Percentiles rank a stretch among this genome's conserved stretches.
These are phyloP conservation scores for Hydrotaea cyrtoneurina DNA, from an alignment of 2,888 invertebrate species.

Conservation along the genomic window DNA sequence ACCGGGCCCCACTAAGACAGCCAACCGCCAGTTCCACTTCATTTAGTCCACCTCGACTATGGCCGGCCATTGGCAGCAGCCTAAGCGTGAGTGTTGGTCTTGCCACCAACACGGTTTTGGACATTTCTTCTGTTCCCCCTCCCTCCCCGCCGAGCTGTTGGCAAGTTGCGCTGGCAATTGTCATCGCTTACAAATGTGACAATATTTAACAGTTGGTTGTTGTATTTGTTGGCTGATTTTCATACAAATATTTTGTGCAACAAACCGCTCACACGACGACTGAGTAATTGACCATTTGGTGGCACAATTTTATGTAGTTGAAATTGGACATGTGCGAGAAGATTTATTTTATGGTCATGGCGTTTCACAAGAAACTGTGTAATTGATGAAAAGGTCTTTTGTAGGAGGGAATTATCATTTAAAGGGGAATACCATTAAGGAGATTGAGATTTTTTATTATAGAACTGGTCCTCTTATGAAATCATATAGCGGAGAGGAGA, in stretches of 20 bases:
- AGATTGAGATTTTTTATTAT: no score
- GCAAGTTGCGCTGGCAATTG: background rate
- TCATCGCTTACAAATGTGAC: constrained; percentile 49
- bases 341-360: constrained; percentile 37
- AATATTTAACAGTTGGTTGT: constrained; percentile 22
- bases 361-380: background rate
- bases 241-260: background rate
- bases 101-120: constrained; percentile 24
- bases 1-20: background rate
- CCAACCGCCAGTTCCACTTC: background rate
- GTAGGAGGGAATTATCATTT: background rate
- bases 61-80: no score
- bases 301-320: constrained; percentile 29
- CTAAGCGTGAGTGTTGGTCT: no score
- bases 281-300: constrained; percentile 19
- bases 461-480: no score
- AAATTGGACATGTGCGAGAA: constrained; percentile 2
- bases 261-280: background rate
- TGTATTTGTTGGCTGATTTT: background rate
- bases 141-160: background rate
- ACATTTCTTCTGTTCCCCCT: background rate
- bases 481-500: no score
- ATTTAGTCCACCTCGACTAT: background rate
- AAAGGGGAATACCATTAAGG: background rate
- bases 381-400: background rate